Conservation (phyloP, 2,797 vertebrate genomes). For the Poecilia gillii region DNA sequence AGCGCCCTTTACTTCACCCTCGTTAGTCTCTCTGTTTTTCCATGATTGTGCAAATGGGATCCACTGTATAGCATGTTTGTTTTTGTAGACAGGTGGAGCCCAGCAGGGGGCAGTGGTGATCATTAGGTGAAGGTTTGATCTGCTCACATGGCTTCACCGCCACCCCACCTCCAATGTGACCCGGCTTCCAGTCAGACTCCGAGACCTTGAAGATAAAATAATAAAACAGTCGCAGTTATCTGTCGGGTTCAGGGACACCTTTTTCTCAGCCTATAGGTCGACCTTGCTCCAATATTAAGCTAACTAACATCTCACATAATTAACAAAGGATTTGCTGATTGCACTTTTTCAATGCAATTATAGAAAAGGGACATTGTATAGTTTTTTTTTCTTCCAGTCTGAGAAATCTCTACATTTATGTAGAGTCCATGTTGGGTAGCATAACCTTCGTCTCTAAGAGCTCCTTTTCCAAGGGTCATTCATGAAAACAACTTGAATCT, state of each 20-base stretch:
- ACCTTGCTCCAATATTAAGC: slow-evolving; percentile 6
- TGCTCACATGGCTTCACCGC: slow-evolving; percentile 12
- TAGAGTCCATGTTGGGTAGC: slow-evolving; percentile 48
- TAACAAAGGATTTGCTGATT: background rate
- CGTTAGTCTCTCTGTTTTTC: slow-evolving; percentile 29
- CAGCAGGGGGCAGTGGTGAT: slow-evolving; percentile 79
- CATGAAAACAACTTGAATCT: slow-evolving; percentile 69
- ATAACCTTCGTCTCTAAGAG: slow-evolving; percentile 61
- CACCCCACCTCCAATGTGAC: slow-evolving; percentile 16
- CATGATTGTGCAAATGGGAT: slow-evolving; percentile 9
- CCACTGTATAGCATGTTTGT: background rate
- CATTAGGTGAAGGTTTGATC: slow-evolving; percentile 51
- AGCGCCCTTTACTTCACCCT: slow-evolving; percentile 20
- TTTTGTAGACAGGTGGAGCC: slow-evolving; percentile 47
- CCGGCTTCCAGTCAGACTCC: slow-evolving; percentile 12
- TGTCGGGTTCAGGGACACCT: background rate
- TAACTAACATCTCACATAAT: background rate
- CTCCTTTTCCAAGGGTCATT: slow-evolving; percentile 70
- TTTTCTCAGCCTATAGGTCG: slow-evolving; percentile 16
- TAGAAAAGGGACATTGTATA: slow-evolving; percentile 32
- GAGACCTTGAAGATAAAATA: slow-evolving; percentile 46
- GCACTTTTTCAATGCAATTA: slow-evolving; percentile 5
- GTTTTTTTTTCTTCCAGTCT: slow-evolving; percentile 25
- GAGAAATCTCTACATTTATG: slow-evolving; percentile 49
- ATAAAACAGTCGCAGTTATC: slow-evolving; percentile 32